A percentile compares a stretch with the other conserved stretches of the same genome.
These are phyloP conservation scores for Heliconius sara DNA, from an alignment of 2,888 invertebrate genomes.

Conservation along the genomic window DNA sequence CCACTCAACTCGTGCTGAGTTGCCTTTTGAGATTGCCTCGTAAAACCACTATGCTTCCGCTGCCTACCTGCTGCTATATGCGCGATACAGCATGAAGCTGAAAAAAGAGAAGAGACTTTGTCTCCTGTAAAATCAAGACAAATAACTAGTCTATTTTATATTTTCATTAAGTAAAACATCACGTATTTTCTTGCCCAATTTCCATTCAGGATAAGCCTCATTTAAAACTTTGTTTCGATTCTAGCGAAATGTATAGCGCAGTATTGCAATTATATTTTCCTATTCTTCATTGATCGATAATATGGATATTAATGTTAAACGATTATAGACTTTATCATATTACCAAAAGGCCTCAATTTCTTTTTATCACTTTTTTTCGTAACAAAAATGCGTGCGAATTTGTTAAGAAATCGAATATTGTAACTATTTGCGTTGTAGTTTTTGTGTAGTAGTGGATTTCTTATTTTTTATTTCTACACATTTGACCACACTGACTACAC, in stretches of 20 bases:
- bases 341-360: slow-evolving; percentile 7
- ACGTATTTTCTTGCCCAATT: background rate
- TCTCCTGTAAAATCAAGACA: background rate
- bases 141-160: background rate
- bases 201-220: too few species aligned
- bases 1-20: too few species aligned
- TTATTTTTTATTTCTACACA: slow-evolving; percentile 17
- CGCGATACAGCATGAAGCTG: background rate
- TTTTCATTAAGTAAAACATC: background rate
- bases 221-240: background rate
- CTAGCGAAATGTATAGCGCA: background rate
- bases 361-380: slow-evolving; percentile 46
- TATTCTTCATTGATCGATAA: background rate
- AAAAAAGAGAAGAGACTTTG: background rate
- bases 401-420: slow-evolving; percentile 67
- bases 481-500: background rate
- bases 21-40: too few species aligned
- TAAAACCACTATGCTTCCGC: background rate
- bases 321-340: slow-evolving; percentile 23
- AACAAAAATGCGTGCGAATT: slow-evolving; percentile 70
- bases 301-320: slow-evolving; percentile 12
- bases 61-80: background rate
- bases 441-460: slow-evolving; percentile 60
- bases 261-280: background rate
- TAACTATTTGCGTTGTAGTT: slow-evolving; percentile 60